Base-by-base conservation (phyloP, 2,888 invertebrate species). In the Athalia rosae region DNA sequence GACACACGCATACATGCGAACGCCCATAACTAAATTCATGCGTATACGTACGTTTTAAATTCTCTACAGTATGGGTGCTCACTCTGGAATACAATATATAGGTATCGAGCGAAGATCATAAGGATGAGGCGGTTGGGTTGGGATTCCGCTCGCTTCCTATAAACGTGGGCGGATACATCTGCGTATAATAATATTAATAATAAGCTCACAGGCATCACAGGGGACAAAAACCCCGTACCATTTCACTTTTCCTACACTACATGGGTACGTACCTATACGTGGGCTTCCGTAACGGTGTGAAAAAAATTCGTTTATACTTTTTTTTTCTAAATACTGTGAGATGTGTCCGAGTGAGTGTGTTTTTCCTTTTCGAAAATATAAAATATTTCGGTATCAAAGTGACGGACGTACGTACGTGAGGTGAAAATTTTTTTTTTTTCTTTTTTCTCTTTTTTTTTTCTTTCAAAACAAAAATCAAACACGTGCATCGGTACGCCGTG, bases 181-280 rank as follows among this genome's bases (percentile, higher is more conserved):
- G 71, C 61, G 74, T 74, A 28, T 28, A 74, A 74, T 61, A 59
- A 61, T 74, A 74, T 74, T 74, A 74, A 74, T 74, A 74, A 74
- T 61, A 74, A 74, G 62, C 74, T 48, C 48, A 41, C n/a, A 45
- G 13, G 11, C 71, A 56, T 28, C n/a, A 61, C 13, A 4, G 61
- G 61, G 48, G 74, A 62, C 61, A 74, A 74, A 74, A 61, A 74
- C 9, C 74, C 48, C 74, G 59, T 41, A 50, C n/a, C 15, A 15
- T 62, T 74, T 62, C 28, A 4, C 47, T 43, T n/a, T 48, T 15
- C 61, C 4, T 45, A 9, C 45, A n/a, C n/a, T n/a, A n/a, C n/a
- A n/a, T n/a, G n/a, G n/a, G n/a, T n/a, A n/a, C n/a, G n/a, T n/a
- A n/a, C n/a, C n/a, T n/a, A n/a, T n/a, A n/a, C n/a, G n/a, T n/a